Evolutionary conservation across 2,113 vertebrate genomes (phyloP), one percentile per base, ranked within the genome.

Genomic region (Macquaria australasica): DNA sequence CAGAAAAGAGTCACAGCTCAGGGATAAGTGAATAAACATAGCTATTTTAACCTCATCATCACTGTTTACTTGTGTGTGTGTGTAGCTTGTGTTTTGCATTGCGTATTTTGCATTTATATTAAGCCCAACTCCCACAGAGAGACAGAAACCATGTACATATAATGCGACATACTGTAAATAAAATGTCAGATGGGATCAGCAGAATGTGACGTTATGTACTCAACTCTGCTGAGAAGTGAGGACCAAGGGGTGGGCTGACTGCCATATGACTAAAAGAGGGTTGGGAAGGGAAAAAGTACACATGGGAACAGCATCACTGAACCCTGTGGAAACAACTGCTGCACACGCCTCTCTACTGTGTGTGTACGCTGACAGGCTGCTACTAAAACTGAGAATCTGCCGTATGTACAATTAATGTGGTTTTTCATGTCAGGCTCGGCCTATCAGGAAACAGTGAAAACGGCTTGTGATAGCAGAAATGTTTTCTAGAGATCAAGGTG

Each of bases 191-290:
- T 11, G 28, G 48, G 59, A 76, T 73, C 6, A 79, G 48, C 16
- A 48, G 51, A 58, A 45, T 73, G 20, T 28, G 10, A 50, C 23
- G 48, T 53, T 43, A 15, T 63, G 48, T 28, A 28, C 37, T 66
- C 25, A 66, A 28, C 71, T 73, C 21, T 69, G 64, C 16, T 34
- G 11, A 56, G 28, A 50, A 28, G 28, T 37, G 18, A 23, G 39
- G 31, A 28, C 12, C 37, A 53, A 53, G 31, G 25, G 23, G 50
- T 3, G 28, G 5, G 31, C 28, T 37, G 58, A 58, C 8, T 34
- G 79, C n/a, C 43, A 45, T 73, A 37, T 76, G 73, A 67, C 63
- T 58, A 51, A n/a, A 23, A 18, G 23, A 34, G 9, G n/a, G 56
- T 34, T 41, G 18, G 45, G 21, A 63, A 51, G 18, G 16, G 14